Conservation (phyloP, 2,113 vertebrate genomes). For the Calypte anna region DNA sequence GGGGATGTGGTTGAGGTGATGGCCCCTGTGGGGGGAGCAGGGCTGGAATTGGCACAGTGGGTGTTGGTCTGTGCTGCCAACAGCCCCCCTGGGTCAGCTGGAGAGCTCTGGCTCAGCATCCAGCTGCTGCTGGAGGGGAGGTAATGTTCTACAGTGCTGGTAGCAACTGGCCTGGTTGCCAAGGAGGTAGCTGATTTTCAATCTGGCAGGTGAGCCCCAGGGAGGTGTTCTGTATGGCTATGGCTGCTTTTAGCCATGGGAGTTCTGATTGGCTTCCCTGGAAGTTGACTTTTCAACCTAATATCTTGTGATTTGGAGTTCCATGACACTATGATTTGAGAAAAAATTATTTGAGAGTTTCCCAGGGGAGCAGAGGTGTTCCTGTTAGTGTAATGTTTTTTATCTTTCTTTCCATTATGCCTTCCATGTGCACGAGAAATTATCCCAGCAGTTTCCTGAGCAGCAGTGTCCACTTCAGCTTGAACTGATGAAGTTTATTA, state of each 20-base stretch:
- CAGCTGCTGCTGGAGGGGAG: background rate
- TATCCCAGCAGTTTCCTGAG: background rate
- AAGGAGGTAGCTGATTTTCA: background rate
- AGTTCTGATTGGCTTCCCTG: background rate
- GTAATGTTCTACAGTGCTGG: background rate
- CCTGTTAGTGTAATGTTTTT: background rate
- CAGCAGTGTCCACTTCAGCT: background rate
- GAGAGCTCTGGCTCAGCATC: background rate
- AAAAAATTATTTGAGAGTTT: background rate
- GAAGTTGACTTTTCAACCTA: background rate
- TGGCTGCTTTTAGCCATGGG: background rate
- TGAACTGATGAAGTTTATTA: background rate
- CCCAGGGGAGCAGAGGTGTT: background rate
- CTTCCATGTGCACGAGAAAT: background rate
- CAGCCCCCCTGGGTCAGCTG: fast-evolving
- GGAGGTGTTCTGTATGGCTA: fast-evolving
- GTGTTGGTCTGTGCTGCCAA: background rate
- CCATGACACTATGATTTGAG: background rate
- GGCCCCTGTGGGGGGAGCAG: background rate
- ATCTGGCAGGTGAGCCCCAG: background rate
- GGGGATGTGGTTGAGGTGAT: background rate
- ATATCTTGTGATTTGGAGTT: background rate
- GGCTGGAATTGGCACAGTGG: too few species aligned
- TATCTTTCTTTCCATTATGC: background rate
- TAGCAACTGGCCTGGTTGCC: background rate